These are phyloP conservation scores for Zoanthus sansibaricus DNA, from an alignment of 92 coral and sea anemone genomes.

Conservation along the genomic window DNA sequence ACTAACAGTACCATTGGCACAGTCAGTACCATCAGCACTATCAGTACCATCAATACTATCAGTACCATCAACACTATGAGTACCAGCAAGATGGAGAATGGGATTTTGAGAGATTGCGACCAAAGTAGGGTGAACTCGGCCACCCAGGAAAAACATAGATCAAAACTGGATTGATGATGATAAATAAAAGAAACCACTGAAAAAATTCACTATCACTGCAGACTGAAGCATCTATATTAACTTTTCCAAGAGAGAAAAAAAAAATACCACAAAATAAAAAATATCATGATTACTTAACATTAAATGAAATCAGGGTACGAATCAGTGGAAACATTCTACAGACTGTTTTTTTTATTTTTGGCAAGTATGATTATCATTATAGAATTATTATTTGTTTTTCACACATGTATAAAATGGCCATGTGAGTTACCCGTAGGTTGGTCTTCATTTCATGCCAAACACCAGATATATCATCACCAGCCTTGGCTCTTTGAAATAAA, in stretches of 20 bases:
- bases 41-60: too few species aligned
- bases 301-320: not conserved
- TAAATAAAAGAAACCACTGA: too few species aligned
- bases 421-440: constrained; percentile 76
- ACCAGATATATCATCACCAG: constrained; percentile 86
- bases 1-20: too few species aligned
- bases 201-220: too few species aligned
- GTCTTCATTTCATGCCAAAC: constrained; percentile 77
- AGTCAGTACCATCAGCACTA: too few species aligned
- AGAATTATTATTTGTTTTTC: not conserved
- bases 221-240: too few species aligned
- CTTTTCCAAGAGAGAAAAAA: not conserved
- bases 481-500: constrained; percentile 79
- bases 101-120: too few species aligned
- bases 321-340: not conserved
- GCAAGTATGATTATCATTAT: not conserved
- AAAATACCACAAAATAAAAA: not conserved
- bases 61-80: too few species aligned
- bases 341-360: not conserved
- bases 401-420: not conserved
- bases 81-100: too few species aligned
- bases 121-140: too few species aligned
- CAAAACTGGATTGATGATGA: too few species aligned
- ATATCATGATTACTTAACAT: not conserved
- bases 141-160: too few species aligned